A percentile compares a stretch with the other conserved stretches of the same genome.
Evolutionary conservation across 2,113 vertebrate genomes (phyloP).

Genomic region (Hydropotes inermis): DNA sequence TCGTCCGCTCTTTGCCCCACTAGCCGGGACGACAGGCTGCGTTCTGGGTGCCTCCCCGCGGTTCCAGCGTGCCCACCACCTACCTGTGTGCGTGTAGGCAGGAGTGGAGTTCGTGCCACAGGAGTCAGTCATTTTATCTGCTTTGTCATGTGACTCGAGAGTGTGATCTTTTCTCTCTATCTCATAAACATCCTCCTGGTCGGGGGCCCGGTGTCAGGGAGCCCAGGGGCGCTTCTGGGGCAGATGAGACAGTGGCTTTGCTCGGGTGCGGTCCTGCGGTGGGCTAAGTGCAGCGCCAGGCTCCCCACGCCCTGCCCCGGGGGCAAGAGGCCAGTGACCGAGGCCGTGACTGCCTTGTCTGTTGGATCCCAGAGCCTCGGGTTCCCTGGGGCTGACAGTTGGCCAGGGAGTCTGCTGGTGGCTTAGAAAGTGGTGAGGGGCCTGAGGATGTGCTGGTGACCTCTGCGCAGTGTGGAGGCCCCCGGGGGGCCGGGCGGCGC

Average conservation of each 20-base stretch:
- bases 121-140: rapidly evolving
- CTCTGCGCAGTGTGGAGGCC: neutral
- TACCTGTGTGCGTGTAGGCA: rapidly evolving
- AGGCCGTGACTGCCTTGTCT: rapidly evolving
- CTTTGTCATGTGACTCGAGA: rapidly evolving
- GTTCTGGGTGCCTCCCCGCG: rapidly evolving
- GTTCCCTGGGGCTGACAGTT: neutral
- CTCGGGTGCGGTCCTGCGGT: rapidly evolving
- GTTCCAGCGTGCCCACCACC: neutral
- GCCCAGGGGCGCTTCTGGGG: neutral
- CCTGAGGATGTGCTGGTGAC: rapidly evolving
- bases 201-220: neutral
- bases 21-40: rapidly evolving
- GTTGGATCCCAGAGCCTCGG: neutral
- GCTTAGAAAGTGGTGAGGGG: neutral
- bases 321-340: rapidly evolving
- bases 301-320: rapidly evolving
- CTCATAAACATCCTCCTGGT: rapidly evolving
- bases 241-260: rapidly evolving
- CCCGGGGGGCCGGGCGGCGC: rapidly evolving
- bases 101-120: rapidly evolving
- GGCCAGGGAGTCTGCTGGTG: neutral
- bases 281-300: neutral
- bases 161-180: rapidly evolving
- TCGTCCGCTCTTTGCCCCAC: rapidly evolving